phyloP scores from a whole-genome alignment of 1,140 invertebrate genomes.

The Drosophila gunungcola region DNA sequence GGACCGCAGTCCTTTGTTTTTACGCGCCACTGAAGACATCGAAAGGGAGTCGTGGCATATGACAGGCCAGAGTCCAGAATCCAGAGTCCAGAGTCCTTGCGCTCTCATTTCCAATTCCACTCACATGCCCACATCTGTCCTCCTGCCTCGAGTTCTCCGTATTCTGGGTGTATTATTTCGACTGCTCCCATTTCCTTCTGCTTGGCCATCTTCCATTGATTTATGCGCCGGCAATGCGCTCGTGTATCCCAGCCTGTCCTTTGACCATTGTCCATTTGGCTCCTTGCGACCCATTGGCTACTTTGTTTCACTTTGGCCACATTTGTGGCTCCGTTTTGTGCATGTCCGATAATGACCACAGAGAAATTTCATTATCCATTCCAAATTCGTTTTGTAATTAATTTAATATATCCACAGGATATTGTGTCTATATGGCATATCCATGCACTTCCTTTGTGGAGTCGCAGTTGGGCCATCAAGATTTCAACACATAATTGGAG shows the following conservation, averaged over 20 bases:
- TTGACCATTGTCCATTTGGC: constrained; percentile 43
- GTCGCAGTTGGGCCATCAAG: background rate
- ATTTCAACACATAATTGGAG: constrained; percentile 27
- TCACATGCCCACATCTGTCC: constrained; percentile 78
- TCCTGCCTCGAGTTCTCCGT: constrained; percentile 26
- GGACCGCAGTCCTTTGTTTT: constrained; percentile 63
- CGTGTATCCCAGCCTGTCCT: constrained; percentile 47
- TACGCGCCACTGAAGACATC: constrained; percentile 74
- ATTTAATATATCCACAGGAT: constrained; percentile 73
- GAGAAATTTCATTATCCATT: constrained; percentile 79
- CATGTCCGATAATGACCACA: constrained; percentile 78
- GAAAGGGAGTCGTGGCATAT: constrained; percentile 56
- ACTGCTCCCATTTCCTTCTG: constrained; percentile 46
- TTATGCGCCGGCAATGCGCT: constrained; percentile 69
- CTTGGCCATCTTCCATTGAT: constrained; percentile 67
- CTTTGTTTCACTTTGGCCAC: constrained; percentile 79
- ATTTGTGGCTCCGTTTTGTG: constrained; percentile 76
- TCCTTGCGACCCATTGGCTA: constrained; percentile 64
- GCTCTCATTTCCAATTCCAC: constrained; percentile 80
- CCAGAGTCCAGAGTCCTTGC: constrained; percentile 26
- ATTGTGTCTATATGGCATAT: constrained; percentile 33
- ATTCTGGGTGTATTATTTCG: constrained; percentile 39
- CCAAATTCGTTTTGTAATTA: constrained; percentile 79
- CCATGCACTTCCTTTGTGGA: constrained; percentile 15
- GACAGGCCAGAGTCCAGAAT: constrained; percentile 36